Conservation (phyloP, 2,113 vertebrate species). For the Pelecanus crispus region DNA sequence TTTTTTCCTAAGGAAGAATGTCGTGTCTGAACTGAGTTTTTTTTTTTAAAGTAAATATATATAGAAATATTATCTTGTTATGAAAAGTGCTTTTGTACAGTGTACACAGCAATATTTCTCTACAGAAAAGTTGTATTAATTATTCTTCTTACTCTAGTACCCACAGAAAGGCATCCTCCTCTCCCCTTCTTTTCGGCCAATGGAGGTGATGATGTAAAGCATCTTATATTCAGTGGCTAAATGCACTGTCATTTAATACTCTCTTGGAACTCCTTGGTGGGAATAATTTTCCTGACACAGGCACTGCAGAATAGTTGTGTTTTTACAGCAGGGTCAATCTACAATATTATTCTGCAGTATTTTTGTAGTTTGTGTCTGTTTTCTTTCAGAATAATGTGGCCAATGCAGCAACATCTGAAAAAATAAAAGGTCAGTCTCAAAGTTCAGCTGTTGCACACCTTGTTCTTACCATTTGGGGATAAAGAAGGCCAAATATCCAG, state of each 20-base stretch:
- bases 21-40: background rate
- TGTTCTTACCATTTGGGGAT: background rate
- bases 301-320: background rate
- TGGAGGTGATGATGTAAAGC: background rate
- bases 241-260: background rate
- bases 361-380: background rate
- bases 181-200: background rate
- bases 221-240: background rate
- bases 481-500: background rate
- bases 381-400: background rate
- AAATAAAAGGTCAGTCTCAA: background rate
- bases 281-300: background rate
- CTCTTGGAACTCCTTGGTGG: background rate
- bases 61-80: background rate
- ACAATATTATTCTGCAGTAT: background rate
- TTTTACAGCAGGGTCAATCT: background rate
- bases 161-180: background rate
- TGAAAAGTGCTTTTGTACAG: background rate
- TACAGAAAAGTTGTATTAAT: background rate
- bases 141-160: background rate
- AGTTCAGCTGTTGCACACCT: background rate
- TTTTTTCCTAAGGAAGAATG: background rate
- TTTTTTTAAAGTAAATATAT: background rate
- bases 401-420: background rate
- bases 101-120: background rate